Evolutionary conservation across 2,113 vertebrate genomes (phyloP).

Genomic region (Sebastes schlegelii): DNA sequence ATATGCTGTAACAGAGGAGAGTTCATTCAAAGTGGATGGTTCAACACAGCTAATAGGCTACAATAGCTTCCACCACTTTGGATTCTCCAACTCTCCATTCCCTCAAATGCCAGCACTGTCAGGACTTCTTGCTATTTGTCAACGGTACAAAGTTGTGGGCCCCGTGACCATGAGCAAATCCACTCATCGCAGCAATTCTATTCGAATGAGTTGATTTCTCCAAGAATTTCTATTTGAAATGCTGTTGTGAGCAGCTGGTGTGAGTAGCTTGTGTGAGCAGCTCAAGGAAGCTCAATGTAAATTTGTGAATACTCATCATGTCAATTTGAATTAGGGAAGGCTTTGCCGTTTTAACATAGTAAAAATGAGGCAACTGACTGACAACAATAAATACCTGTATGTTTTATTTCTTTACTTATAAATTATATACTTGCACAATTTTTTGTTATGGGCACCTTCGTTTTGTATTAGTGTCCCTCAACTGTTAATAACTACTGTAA

Average conservation of each 20-base stretch:
- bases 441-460: constrained; percentile 12
- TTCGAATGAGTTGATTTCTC: not conserved
- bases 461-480: not conserved
- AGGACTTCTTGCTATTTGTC: not conserved
- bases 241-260: not conserved
- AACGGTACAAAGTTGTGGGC: not conserved
- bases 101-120: not conserved
- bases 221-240: not conserved
- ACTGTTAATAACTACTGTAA: not conserved
- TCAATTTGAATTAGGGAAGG: not conserved
- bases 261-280: not conserved
- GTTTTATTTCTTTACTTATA: constrained; percentile 53
- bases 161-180: not conserved
- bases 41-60: not conserved
- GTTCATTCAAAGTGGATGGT: not conserved
- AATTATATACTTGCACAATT: constrained; percentile 47
- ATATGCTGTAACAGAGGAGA: not conserved
- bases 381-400: constrained; percentile 27
- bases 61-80: not conserved
- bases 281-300: not conserved
- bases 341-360: not conserved
- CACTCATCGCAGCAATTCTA: not conserved
- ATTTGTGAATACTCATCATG: not conserved
- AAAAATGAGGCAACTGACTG: not conserved
- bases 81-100: not conserved